Base-by-base conservation (phyloP, 2,888 invertebrate genomes). In the Lissonota sp. region DNA sequence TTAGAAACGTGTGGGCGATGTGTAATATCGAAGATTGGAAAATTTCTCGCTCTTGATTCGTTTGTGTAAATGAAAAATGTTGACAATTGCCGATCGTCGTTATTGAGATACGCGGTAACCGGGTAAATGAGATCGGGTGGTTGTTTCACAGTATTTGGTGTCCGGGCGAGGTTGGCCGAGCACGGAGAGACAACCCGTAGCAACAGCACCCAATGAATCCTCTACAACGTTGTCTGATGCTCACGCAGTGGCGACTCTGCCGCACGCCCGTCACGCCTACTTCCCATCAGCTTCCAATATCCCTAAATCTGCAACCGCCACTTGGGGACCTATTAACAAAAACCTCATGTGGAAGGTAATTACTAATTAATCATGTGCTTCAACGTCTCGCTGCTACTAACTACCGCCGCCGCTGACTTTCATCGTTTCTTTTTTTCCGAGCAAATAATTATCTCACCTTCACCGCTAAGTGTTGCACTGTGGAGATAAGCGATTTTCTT, bases 301-400 rank as follows among this genome's bases (percentile, higher is more conserved):
- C 91, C 94, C 94, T 91, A 94, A 94, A 93, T 94, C 94, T 90
- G 93, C 94, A 90, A 94, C 92, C 84, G 92, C 94, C 90, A 94
- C 94, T 91, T 94, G 94, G 94, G 94, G 94, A 91, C 94, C 94
- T 91, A 94, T 94, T 92, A 94, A 94, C 93, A 94, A 94, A 93
- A 94, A 94, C 93, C 93, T 94, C 92, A 94, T 94, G 91, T 94
- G 94, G 94, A 95, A 95, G 94, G 94, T 94, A 94, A 94, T n/a
- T n/a, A n/a, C 94, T 92, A 91, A 91, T 86, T 87, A 79, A 71
- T 74, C 66, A 74, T 64, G 79, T n/a, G 79, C 79, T 82, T 72
- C 14, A 42, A 66, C 53, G 69, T 66, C 79, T 62, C 69, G 84
- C 83, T 85, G 71, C 60, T 70, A 12, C 63, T n/a, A n/a, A n/a